Base-by-base conservation (phyloP, 2,113 vertebrate genomes). In the Hiodon tergisus region DNA sequence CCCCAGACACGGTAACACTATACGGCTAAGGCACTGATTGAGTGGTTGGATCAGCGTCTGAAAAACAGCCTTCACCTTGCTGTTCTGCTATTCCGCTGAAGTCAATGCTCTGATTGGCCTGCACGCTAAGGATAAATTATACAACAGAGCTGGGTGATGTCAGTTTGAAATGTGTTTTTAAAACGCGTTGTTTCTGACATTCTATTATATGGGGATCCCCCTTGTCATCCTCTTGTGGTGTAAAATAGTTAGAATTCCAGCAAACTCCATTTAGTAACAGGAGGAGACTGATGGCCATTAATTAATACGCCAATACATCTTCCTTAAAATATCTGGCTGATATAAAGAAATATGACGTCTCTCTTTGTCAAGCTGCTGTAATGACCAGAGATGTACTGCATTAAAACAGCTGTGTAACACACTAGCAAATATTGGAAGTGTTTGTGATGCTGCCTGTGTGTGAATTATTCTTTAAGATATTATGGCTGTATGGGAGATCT, bases 321-420 rank as follows among this genome's bases (percentile, higher is more conserved):
- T 85, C 82, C 82, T 87, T 84, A 86, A 85, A 81, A 81, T 77
- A 48, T 78, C 79, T 82, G 78, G 80, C 82, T 79, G 11, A 7
- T 54, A 68, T 61, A 80, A 46, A 57, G 81, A 76, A 74, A 79
- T 16, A 48, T 50, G n/a, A 67, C 13, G 10, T 47, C 14, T 16
- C 69, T 71, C 73, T 76, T 61, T 74, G 51, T 17, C 52, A 79
- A 66, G 77, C 81, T 80, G 81, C 76, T 73, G 76, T 73, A 69
- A 71, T 72, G 61, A 61, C 70, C 6, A 80, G 77, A 81, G 79
- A 62, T 51, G 71, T 76, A 54, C 47, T 2, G 16, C 65, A 71
- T 59, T 66, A 58, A 55, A 76, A 51, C 11, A 57, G 52, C 47
- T 50, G 14, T 14, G 2, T 71, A 71, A 55, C 74, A 75, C 75